These are phyloP conservation scores for Notodonta ziczac DNA, from an alignment of 2,888 invertebrate species.

Conservation along the genomic window DNA sequence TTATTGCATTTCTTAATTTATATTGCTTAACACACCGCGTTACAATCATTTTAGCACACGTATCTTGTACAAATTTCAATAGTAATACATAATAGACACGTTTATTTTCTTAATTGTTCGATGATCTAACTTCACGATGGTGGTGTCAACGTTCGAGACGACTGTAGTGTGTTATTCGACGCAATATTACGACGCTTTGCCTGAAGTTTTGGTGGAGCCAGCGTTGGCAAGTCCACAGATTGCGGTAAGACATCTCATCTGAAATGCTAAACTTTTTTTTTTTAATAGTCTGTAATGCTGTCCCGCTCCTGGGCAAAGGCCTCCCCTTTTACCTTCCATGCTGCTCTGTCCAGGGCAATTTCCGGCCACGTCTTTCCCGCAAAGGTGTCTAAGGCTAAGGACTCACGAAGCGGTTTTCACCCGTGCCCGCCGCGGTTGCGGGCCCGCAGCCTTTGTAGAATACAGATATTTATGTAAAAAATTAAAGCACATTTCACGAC, in stretches of 20 bases:
- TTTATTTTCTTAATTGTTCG: background rate
- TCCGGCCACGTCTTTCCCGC: too few species aligned
- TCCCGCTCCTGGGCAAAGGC: too few species aligned
- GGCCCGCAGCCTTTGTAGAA: too few species aligned
- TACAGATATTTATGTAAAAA: too few species aligned
- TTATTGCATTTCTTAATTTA: constrained; percentile 17
- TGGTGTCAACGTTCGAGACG: background rate
- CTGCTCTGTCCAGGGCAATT: too few species aligned
- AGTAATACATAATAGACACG: constrained; percentile 10
- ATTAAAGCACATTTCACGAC: too few species aligned
- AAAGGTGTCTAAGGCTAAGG: too few species aligned
- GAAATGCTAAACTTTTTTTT: too few species aligned
- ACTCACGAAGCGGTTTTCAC: too few species aligned
- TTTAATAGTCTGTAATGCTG: too few species aligned
- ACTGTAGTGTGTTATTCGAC: constrained; percentile 1
- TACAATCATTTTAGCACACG: constrained; percentile 1
- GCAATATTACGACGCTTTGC: background rate
- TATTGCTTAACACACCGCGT: constrained; percentile 10
- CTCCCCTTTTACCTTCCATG: too few species aligned
- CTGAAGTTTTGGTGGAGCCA: background rate
- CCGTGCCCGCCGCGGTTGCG: too few species aligned
- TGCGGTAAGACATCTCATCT: background rate
- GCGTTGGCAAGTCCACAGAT: background rate
- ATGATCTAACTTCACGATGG: constrained; percentile 1
- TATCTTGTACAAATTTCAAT: constrained; percentile 1